Conservation (phyloP, 2,113 vertebrate species). For the Speoplatyrhinus poulsoni region DNA sequence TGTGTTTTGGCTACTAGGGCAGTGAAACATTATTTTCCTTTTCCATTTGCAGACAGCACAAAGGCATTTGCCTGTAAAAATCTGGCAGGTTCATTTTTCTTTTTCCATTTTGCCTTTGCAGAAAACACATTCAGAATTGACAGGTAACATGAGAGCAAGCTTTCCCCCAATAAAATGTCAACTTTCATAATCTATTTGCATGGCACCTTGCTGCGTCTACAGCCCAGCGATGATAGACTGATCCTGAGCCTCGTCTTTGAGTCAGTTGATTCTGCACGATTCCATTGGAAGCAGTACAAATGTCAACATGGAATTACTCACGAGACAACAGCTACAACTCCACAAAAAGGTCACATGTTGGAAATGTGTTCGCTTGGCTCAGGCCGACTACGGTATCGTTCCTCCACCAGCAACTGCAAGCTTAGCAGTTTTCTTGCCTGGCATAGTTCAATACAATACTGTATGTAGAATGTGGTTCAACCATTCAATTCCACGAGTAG, state of each 20-base stretch:
- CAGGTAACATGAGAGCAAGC: too few relatives aligned
- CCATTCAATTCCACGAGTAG: too few relatives aligned
- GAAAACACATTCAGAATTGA: too few relatives aligned
- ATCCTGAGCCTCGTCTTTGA: constrained; percentile 24
- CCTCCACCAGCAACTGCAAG: background rate
- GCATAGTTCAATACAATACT: too few relatives aligned
- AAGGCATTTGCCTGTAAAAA: too few relatives aligned
- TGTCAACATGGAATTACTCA: constrained; percentile 68
- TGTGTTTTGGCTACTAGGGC: too few relatives aligned
- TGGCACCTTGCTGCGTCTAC: constrained; percentile 21
- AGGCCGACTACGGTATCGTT: background rate
- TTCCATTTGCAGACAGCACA: too few relatives aligned
- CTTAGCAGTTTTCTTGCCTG: too few relatives aligned
- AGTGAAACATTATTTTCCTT: too few relatives aligned
- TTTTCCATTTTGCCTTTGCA: too few relatives aligned
- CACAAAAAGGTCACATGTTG: constrained; percentile 54
- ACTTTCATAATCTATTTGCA: constrained; percentile 17
- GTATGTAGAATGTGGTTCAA: too few relatives aligned
- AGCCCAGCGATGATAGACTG: constrained; percentile 9
- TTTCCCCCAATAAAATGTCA: constrained; percentile 32
- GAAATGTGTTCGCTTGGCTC: constrained; percentile 27
- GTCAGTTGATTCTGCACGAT: constrained; percentile 31
- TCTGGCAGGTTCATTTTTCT: too few relatives aligned
- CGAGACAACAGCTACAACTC: constrained; percentile 16
- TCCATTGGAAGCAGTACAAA: constrained; percentile 45